These are phyloP conservation scores for Salmo trutta DNA, from an alignment of 2,797 vertebrate species.

Conservation along the genomic window DNA sequence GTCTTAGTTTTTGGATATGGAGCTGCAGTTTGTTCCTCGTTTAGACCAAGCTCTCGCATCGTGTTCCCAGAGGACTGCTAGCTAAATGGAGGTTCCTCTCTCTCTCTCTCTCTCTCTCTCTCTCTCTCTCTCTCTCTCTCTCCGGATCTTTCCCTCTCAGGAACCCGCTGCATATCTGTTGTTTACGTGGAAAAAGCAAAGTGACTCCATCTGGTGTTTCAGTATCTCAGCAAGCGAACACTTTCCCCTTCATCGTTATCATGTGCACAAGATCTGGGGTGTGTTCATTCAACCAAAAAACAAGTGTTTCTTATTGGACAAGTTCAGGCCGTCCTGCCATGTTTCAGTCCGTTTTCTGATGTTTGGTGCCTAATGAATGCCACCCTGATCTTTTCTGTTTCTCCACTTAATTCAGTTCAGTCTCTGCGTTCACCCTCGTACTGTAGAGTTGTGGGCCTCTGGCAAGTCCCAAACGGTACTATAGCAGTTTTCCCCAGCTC, in stretches of 20 bases:
- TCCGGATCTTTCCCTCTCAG: neutral
- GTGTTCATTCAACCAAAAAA: too few species aligned
- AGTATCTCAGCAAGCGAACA: neutral
- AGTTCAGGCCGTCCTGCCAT: too few species aligned
- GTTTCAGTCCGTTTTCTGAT: too few species aligned
- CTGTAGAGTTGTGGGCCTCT: neutral
- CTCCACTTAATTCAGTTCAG: neutral
- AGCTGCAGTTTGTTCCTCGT: neutral
- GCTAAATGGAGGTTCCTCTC: neutral
- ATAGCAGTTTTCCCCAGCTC: too few species aligned
- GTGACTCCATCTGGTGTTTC: neutral
- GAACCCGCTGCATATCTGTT: neutral
- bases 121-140: too few species aligned
- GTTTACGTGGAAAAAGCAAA: neutral
- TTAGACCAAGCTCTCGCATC: neutral
- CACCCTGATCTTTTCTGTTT: neutral
- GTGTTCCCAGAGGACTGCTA: neutral
- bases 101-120: neutral
- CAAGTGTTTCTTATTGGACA: too few species aligned
- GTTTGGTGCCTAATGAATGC: too few species aligned
- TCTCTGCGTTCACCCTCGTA: neutral
- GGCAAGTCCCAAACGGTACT: neutral
- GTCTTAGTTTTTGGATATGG: neutral
- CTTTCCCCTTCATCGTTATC: neutral
- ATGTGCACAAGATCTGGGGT: neutral